These are phyloP conservation scores for Actinopyga echinites DNA, from an alignment of 53 echinoderm and acorn worm genomes.

Conservation along the genomic window DNA sequence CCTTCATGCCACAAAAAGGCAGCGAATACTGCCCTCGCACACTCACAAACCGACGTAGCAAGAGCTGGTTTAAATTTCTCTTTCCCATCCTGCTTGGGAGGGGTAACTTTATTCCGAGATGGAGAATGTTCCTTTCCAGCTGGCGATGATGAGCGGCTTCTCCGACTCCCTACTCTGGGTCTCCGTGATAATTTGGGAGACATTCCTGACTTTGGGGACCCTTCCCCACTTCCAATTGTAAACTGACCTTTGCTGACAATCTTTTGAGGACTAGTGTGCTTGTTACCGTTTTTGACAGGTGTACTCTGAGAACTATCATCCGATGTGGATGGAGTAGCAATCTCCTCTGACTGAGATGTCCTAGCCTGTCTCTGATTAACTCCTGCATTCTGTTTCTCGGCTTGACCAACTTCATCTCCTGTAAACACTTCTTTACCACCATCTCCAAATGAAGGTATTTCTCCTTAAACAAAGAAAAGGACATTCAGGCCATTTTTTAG, in stretches of 20 bases:
- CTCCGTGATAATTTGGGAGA: conserved; percentile 85
- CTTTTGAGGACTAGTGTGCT: conserved; percentile 65
- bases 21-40: conserved; percentile 83
- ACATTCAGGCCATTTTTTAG: too few relatives aligned
- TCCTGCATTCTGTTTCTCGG: not conserved
- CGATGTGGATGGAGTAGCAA: not conserved
- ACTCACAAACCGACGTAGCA: conserved; percentile 91
- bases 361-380: not conserved
- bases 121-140: conserved; percentile 87
- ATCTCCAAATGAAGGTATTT: conserved; percentile 20
- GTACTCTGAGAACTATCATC: conserved; percentile 19
- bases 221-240: conserved; percentile 80
- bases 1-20: conserved; percentile 96
- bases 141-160: conserved; percentile 89
- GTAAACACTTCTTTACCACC: conserved; percentile 15
- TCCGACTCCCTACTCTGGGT: conserved; percentile 68
- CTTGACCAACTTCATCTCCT: not conserved
- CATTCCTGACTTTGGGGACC: conserved; percentile 84
- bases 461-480: not conserved
- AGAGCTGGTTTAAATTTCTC: conserved; percentile 80
- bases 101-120: conserved; percentile 57
- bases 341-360: not conserved
- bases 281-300: not conserved
- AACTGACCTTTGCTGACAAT: conserved; percentile 75
- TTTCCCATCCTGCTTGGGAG: conserved; percentile 68